Percentiles rank a stretch among this genome's conserved stretches.
phyloP scores from a whole-genome alignment of 2,113 vertebrate species.

The Emydocephalus ijimae region DNA sequence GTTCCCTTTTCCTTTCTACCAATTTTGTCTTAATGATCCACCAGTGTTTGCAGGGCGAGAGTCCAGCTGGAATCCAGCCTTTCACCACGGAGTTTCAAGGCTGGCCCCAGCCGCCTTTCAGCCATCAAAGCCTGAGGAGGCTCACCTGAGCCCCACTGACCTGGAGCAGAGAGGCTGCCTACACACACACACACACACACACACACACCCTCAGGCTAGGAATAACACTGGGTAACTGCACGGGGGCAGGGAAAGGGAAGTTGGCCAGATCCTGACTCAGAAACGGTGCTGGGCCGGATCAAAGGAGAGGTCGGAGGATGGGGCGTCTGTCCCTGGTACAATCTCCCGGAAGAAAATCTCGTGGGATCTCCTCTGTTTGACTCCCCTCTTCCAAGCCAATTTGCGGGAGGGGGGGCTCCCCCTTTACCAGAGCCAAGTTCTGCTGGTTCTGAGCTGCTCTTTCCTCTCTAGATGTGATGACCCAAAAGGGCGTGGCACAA shows the following conservation, averaged over 20 bases:
- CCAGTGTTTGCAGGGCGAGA: not conserved
- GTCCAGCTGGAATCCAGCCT: not conserved
- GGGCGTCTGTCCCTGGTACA: not conserved
- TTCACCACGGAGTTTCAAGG: not conserved
- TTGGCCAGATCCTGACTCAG: not conserved
- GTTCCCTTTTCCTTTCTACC: not conserved
- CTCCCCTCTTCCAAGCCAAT: not conserved
- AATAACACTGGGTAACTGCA: not conserved
- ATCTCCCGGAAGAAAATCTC: not conserved
- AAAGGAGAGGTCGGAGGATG: not conserved
- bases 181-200: too few species aligned
- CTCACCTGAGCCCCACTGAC: not conserved
- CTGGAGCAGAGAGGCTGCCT: not conserved
- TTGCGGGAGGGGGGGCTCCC: too few species aligned
- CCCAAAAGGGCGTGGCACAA: too few species aligned
- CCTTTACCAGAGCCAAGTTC: not conserved
- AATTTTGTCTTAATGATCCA: not conserved
- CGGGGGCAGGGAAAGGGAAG: not conserved
- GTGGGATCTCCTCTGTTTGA: not conserved
- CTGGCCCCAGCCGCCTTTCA: not conserved
- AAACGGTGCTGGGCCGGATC: not conserved
- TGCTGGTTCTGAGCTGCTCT: not conserved
- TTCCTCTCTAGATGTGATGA: not conserved
- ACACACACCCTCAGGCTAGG: too few species aligned
- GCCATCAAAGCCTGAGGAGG: not conserved